A percentile compares a stretch with the other conserved stretches of the same genome.
phyloP scores from a whole-genome alignment of 2,888 invertebrate genomes.

The Dryadula phaetusa region DNA sequence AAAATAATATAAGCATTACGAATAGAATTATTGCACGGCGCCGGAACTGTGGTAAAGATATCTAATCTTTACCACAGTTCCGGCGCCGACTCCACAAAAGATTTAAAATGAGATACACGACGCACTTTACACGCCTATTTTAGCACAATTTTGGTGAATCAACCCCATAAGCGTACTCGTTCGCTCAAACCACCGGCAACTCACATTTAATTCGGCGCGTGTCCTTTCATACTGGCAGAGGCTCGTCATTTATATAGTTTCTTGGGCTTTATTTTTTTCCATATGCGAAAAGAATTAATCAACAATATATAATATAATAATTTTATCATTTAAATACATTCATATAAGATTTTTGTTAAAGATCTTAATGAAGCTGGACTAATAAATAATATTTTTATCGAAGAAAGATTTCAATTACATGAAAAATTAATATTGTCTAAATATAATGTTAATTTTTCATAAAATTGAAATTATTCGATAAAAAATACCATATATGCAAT shows the following conservation, averaged over 20 bases:
- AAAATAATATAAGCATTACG: not conserved
- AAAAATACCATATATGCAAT: too few relatives aligned
- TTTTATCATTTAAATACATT: too few relatives aligned
- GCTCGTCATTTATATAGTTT: not conserved
- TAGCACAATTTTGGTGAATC: constrained; percentile 40
- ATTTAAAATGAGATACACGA: constrained; percentile 39
- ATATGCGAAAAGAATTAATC: too few relatives aligned
- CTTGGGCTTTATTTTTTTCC: not conserved
- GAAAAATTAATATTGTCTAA: too few relatives aligned
- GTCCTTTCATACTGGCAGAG: constrained; percentile 4
- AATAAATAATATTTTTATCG: too few relatives aligned
- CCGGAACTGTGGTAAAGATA: too few relatives aligned
- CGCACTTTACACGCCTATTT: constrained; percentile 45
- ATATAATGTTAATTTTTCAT: too few relatives aligned
- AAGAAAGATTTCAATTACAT: too few relatives aligned
- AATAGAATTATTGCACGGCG: too few relatives aligned
- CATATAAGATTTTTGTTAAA: not conserved
- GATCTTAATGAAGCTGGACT: too few relatives aligned
- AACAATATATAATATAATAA: too few relatives aligned
- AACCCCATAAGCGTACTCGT: constrained; percentile 32
- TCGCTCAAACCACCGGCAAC: constrained; percentile 38
- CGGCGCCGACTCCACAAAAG: not conserved
- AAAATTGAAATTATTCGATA: too few relatives aligned
- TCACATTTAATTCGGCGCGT: constrained; percentile 12
- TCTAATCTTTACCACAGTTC: not conserved